Evolutionary conservation across 2,797 vertebrate species (phyloP).

Genomic region (Amblyopsis hoosieri): DNA sequence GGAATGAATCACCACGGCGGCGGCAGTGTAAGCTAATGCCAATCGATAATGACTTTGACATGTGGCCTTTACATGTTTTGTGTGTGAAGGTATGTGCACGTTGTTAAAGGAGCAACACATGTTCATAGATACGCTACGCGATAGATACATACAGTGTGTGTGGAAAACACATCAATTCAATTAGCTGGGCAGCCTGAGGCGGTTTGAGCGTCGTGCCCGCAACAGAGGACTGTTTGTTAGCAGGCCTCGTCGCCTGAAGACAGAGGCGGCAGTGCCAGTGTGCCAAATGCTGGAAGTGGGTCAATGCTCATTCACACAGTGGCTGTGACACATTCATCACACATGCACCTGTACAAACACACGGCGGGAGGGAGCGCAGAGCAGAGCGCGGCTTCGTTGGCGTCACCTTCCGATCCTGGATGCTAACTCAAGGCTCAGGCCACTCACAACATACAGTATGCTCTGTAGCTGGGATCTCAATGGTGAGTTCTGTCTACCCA

Average conservation of each 20-base stretch:
- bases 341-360: conserved; percentile 77
- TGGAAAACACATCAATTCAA: conserved; percentile 8
- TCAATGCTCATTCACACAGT: conserved; percentile 69
- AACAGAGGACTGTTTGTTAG: conserved; percentile 62
- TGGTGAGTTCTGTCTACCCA: conserved; percentile 14
- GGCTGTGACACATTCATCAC: conserved; percentile 66
- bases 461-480: conserved; percentile 10
- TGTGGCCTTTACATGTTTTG: not conserved
- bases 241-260: conserved; percentile 26
- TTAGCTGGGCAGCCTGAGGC: conserved; percentile 6
- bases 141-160: not conserved
- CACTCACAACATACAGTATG: conserved; percentile 30
- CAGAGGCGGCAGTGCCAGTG: conserved; percentile 44
- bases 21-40: conserved; percentile 6
- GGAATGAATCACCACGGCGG: conserved; percentile 17
- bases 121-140: not conserved
- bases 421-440: conserved; percentile 28
- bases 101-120: not conserved
- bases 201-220: conserved; percentile 12
- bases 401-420: conserved; percentile 41
- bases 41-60: conserved; percentile 12
- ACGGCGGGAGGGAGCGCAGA: conserved; percentile 42
- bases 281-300: conserved; percentile 61
- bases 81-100: conserved; percentile 4
- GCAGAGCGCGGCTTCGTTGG: conserved; percentile 20